These are phyloP conservation scores for Mustela lutreola DNA, from an alignment of 2,113 vertebrate genomes.

Conservation along the genomic window DNA sequence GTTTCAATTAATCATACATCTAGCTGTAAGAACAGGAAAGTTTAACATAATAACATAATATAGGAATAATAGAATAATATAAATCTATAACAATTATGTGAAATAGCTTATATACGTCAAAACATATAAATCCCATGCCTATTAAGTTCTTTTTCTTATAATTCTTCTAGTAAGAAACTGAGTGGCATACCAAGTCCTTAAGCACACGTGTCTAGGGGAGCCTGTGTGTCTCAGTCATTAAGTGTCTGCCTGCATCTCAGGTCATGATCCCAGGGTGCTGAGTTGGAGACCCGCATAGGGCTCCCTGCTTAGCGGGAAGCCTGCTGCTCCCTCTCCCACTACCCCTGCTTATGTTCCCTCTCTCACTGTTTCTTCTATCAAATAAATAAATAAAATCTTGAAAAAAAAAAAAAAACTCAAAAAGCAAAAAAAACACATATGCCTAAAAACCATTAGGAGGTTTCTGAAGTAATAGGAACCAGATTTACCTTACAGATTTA, in stretches of 20 bases:
- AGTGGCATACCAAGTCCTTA: neutral
- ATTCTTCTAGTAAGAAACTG: neutral
- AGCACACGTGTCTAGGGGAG: no score
- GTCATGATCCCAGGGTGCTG: no score
- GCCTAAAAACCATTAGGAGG: neutral
- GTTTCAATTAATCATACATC: neutral
- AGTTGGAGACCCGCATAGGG: no score
- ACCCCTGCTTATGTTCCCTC: no score
- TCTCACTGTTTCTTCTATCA: no score
- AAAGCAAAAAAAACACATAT: no score
- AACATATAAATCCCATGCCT: neutral
- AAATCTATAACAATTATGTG: neutral
- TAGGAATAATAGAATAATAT: neutral
- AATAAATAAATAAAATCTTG: no score
- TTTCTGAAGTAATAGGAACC: neutral
- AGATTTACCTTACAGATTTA: neutral
- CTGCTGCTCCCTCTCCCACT: no score
- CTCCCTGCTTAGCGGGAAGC: no score
- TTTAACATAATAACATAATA: neutral
- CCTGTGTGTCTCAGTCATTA: no score
- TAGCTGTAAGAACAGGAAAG: neutral
- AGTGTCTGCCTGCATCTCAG: fast-evolving
- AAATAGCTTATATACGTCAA: neutral
- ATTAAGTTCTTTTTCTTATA: neutral
- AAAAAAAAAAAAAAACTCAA: no score